These are phyloP conservation scores for Glyptemys insculpta DNA, from an alignment of 2,797 vertebrate species.

Conservation along the genomic window DNA sequence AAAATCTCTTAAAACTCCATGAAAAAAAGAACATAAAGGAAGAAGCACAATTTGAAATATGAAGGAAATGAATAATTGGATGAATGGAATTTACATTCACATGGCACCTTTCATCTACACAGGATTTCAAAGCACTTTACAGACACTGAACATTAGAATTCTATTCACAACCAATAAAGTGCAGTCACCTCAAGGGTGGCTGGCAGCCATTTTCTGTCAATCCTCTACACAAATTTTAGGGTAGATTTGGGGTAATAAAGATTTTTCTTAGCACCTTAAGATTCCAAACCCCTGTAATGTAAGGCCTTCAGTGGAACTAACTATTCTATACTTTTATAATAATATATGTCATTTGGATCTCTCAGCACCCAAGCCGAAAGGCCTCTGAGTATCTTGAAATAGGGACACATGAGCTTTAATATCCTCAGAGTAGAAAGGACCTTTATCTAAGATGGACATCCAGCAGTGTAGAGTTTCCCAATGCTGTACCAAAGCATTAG, in stretches of 20 bases:
- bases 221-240: not conserved
- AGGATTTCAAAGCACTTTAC: conserved; percentile 71
- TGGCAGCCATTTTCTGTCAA: conserved; percentile 35
- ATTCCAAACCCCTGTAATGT: not conserved
- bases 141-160: conserved; percentile 24
- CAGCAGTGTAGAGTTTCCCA: conserved; percentile 49
- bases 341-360: not conserved
- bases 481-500: conserved; percentile 22
- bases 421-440: conserved; percentile 74
- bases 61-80: conserved; percentile 21
- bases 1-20: conserved; percentile 46
- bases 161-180: not conserved
- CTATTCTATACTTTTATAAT: not conserved
- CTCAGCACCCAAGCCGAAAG: conserved; percentile 1
- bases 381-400: conserved; percentile 4
- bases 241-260: not conserved
- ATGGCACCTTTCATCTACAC: conserved; percentile 60
- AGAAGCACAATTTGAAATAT: conserved; percentile 30
- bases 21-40: conserved; percentile 18
- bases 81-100: conserved; percentile 36
- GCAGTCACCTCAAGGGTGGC: not conserved
- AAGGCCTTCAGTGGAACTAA: conserved; percentile 27
- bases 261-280: not conserved
- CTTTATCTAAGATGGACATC: conserved; percentile 52
- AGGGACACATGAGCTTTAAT: conserved; percentile 66